Evolutionary conservation across 2,797 vertebrate genomes (phyloP).

Genomic region (Trematomus bernacchii): DNA sequence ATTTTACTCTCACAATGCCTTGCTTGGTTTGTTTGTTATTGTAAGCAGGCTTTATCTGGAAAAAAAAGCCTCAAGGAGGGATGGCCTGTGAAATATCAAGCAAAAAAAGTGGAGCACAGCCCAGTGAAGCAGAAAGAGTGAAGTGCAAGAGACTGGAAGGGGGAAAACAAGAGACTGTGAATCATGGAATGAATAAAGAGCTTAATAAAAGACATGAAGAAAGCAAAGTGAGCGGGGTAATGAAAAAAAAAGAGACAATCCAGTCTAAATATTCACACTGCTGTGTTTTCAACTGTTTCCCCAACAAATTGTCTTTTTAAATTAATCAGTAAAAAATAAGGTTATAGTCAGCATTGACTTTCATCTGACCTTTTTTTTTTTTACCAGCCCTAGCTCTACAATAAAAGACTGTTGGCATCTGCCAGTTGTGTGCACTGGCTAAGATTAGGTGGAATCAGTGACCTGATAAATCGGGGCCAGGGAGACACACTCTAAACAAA

Average conservation of each 20-base stretch:
- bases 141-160: conserved; percentile 22
- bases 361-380: too few relatives aligned
- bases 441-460: conserved; percentile 32
- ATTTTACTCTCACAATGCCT: conserved; percentile 31
- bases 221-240: conserved; percentile 5
- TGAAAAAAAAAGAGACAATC: conserved; percentile 13
- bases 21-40: conserved; percentile 44
- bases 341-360: not conserved
- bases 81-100: conserved; percentile 49
- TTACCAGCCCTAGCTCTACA: too few relatives aligned
- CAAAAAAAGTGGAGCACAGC: conserved; percentile 45
- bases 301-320: not conserved
- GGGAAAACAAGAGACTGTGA: conserved; percentile 14
- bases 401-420: not conserved
- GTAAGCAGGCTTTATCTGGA: conserved; percentile 55
- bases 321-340: not conserved
- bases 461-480: conserved; percentile 36
- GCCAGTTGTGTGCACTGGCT: not conserved
- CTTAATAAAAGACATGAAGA: conserved; percentile 7
- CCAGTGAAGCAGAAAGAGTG: conserved; percentile 44
- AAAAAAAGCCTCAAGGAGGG: conserved; percentile 53
- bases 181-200: conserved; percentile 25
- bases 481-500: conserved; percentile 44
- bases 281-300: conserved; percentile 1
- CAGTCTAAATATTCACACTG: not conserved